Percentiles rank a stretch among this genome's conserved stretches.
phyloP scores from a whole-genome alignment of 2,113 vertebrate species.

The Hyla sarda region DNA sequence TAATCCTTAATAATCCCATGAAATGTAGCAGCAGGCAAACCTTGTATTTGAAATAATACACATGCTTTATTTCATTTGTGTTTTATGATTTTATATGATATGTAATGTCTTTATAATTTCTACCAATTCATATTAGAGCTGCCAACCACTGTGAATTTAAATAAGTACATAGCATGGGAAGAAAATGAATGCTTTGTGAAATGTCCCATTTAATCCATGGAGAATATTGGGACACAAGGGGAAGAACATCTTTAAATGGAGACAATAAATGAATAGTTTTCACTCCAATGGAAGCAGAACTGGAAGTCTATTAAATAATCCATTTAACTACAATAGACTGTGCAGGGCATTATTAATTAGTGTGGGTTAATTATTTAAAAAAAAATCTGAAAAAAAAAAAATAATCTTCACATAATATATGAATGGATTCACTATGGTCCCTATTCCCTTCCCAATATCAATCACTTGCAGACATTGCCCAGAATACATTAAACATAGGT shows the following conservation, averaged over 20 bases:
- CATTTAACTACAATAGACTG: slow-evolving; percentile 60
- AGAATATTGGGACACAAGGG: slow-evolving; percentile 76
- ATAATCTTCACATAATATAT: too few relatives aligned
- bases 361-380: neutral
- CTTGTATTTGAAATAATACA: slow-evolving; percentile 72
- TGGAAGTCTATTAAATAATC: slow-evolving; percentile 71
- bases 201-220: slow-evolving; percentile 80
- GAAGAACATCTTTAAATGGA: slow-evolving; percentile 76
- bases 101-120: slow-evolving; percentile 84
- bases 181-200: slow-evolving; percentile 83
- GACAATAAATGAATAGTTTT: slow-evolving; percentile 77
- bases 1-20: slow-evolving; percentile 67
- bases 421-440: too few relatives aligned
- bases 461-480: too few relatives aligned
- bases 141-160: slow-evolving; percentile 80
- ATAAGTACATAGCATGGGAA: slow-evolving; percentile 78
- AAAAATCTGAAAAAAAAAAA: too few relatives aligned
- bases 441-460: too few relatives aligned
- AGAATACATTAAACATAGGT: too few relatives aligned
- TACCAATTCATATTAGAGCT: slow-evolving; percentile 77
- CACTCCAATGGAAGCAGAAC: slow-evolving; percentile 72
- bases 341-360: neutral
- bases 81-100: slow-evolving; percentile 81
- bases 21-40: slow-evolving; percentile 74
- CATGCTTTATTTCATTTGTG: slow-evolving; percentile 80